Percentiles rank a stretch among this genome's conserved stretches.
phyloP scores from a whole-genome alignment of 2,797 vertebrate species.

The Karalla daura region DNA sequence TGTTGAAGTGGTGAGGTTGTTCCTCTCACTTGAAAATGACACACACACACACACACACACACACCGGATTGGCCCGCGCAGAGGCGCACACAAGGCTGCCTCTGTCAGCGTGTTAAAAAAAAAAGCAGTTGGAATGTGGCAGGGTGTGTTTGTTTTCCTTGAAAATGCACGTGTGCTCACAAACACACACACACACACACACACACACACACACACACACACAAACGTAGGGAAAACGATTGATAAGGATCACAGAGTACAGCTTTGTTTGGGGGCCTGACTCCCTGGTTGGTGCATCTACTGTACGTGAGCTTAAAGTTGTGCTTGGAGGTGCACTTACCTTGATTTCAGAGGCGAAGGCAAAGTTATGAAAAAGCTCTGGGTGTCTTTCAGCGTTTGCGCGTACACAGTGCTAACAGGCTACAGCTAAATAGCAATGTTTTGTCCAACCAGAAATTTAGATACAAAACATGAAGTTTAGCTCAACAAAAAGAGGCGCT shows the following conservation, averaged over 20 bases:
- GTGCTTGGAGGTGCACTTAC: not conserved
- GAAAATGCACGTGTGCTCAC: slow-evolving; percentile 3
- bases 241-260: slow-evolving; percentile 57
- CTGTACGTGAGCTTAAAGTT: not conserved
- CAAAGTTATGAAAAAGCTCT: not conserved
- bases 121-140: slow-evolving; percentile 62
- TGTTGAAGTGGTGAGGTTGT: not conserved
- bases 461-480: not conserved
- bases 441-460: not conserved
- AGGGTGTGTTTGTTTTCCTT: slow-evolving; percentile 73
- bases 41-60: not conserved
- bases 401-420: not conserved
- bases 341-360: not conserved
- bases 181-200: not conserved
- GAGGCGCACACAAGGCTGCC: slow-evolving; percentile 29
- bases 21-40: not conserved
- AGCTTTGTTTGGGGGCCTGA: slow-evolving; percentile 48
- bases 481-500: not conserved
- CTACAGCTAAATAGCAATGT: not conserved
- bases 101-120: slow-evolving; percentile 51
- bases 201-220: slow-evolving; percentile 1
- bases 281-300: slow-evolving; percentile 27
- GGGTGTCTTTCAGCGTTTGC: not conserved
- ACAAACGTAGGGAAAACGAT: slow-evolving; percentile 22
- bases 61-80: not conserved